Percentiles rank a stretch among this genome's conserved stretches.
These are phyloP conservation scores for Tuberolachnus salignus DNA, from an alignment of 2,888 invertebrate genomes.

Conservation along the genomic window DNA sequence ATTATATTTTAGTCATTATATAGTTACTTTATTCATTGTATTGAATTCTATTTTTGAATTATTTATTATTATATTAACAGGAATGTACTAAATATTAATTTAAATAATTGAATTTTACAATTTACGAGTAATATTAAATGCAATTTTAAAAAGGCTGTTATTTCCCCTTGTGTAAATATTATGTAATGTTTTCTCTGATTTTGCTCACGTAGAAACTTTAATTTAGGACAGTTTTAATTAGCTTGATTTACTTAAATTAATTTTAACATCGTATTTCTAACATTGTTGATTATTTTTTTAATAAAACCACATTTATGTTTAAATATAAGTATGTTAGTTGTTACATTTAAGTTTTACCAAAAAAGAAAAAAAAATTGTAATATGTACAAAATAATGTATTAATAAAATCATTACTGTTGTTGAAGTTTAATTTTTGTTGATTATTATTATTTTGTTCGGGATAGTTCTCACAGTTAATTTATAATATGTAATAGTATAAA, in stretches of 20 bases:
- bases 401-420: conserved; percentile 49
- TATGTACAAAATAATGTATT: conserved; percentile 53
- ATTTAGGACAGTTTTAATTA: conserved; percentile 40
- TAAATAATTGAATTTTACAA: conserved; percentile 36
- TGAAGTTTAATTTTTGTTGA: conserved; percentile 35
- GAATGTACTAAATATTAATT: conserved; percentile 45
- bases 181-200: conserved; percentile 48
- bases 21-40: conserved; percentile 33
- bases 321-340: conserved; percentile 38
- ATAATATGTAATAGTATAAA: neutral
- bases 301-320: conserved; percentile 37
- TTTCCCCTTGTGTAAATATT: conserved; percentile 43
- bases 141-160: conserved; percentile 50
- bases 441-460: neutral
- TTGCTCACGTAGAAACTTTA: conserved; percentile 52
- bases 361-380: conserved; percentile 14
- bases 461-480: conserved; percentile 9
- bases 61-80: conserved; percentile 42
- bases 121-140: conserved; percentile 18
- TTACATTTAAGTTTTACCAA: conserved; percentile 38
- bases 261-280: conserved; percentile 44
- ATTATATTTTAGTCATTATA: conserved; percentile 25
- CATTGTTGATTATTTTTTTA: conserved; percentile 50
- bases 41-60: conserved; percentile 19
- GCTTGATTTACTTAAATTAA: conserved; percentile 38